phyloP scores from a whole-genome alignment of 2,888 invertebrate species.

The Quadroppia sp. region DNA sequence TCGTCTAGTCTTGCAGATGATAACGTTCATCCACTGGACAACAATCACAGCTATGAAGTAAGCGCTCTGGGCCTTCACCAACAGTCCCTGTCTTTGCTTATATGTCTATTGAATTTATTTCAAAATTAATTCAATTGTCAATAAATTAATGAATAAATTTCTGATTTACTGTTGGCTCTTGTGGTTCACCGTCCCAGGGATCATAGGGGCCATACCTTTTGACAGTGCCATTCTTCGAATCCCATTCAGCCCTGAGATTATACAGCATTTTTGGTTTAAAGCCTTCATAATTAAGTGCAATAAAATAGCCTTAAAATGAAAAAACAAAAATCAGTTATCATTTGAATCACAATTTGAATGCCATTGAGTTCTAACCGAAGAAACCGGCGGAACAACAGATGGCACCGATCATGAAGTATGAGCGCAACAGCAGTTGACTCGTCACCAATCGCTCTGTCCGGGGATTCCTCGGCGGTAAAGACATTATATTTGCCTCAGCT shows the following conservation, averaged over 20 bases:
- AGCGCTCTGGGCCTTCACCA: constrained; percentile 56
- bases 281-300: too few species aligned
- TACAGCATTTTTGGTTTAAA: too few species aligned
- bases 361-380: constrained; percentile 98
- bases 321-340: too few species aligned
- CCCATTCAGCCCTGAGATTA: too few species aligned
- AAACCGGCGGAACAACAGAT: constrained; percentile 60
- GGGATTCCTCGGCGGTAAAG: constrained; percentile 58
- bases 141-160: not conserved
- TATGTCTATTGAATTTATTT: not conserved
- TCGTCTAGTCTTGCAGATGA: constrained; percentile 56
- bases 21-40: constrained; percentile 56
- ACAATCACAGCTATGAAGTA: constrained; percentile 56
- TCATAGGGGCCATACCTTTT: too few species aligned
- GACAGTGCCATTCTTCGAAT: too few species aligned
- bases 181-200: too few species aligned
- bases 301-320: too few species aligned
- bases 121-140: too few species aligned
- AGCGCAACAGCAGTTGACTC: constrained; percentile 70
- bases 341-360: constrained; percentile 80
- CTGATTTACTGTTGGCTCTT: not conserved
- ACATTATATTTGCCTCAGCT: constrained; percentile 56
- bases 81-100: constrained; percentile 53
- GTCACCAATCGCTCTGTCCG: constrained; percentile 56
- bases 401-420: constrained; percentile 80